Base-by-base conservation (phyloP, 2,113 vertebrate genomes). In the Actenoides lindsayi region DNA sequence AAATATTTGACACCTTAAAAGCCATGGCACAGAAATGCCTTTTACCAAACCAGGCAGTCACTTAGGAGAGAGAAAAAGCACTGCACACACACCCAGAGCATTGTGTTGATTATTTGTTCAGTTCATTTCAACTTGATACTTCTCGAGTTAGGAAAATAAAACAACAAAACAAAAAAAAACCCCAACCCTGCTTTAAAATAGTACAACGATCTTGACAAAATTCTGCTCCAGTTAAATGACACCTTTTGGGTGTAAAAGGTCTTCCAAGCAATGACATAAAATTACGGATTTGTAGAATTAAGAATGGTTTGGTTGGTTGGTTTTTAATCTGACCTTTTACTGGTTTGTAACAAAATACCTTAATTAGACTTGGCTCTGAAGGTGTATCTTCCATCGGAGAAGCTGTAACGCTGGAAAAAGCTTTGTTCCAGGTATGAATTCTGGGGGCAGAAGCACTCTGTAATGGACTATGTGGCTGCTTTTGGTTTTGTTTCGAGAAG, bases 1-100 rank as follows among this genome's bases (percentile, higher is more conserved):
- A 92, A 93, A 31, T 90, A 87, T 93, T 90, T 86, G 71, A 7
- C 74, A 28, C 87, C 46, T 90, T 71, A 48, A 65, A 88, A 39
- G 37, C 50, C 75, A 95, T 60, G 60, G 63, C 5, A 2, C 54
- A 77, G 33, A 77, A 80, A 83, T 51, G 41, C n/a, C 24, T 73
- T 91, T 71, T 87, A 73, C 39, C 67, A 83, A 76, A 57, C 53
- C 67, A 65, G 60, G 25, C 46, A 60, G 14, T 68, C n/a, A 50
- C 57, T 88, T 86, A 16, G 30, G 67, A 70, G 78, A 67, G 8
- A 30, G 21, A 50, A 79, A 76, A 93, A 87, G 6, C 37, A 35
- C 33, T 80, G 31, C 21, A 56, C 67, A 16, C 17, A 51, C 16
- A 54, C 62, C 46, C 62, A 85, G 63, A 63, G 48, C 41, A 8